Base-by-base conservation (phyloP, 2,888 invertebrate species). In the Dioctria linearis region DNA sequence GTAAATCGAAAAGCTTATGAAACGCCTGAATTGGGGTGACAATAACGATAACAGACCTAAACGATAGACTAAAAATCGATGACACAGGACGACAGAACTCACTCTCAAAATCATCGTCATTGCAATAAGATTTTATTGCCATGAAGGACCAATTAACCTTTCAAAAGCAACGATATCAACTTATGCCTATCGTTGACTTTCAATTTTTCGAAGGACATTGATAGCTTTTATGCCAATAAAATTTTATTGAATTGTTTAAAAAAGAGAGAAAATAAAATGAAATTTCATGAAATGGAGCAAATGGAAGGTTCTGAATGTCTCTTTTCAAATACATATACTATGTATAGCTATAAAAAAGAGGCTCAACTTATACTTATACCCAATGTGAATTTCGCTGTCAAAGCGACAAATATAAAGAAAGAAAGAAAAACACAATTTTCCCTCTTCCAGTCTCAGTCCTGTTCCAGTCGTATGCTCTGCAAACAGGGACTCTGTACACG, bases 131-230 rank as follows among this genome's bases (percentile, higher is more conserved):
- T 66, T 66, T 66, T 66, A 66, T 66, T 5, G 37, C 73, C 73
- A 73, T 73, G 73, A 73, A 73, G 59, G 73, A 57, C 57, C 73
- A 73, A 73, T 73, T 73, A 73, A 73, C 73, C 73, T 73, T 73
- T 73, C 57, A 59, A 51, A 57, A 57, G 73, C 73, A 73, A n/a
- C 73, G 57, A 57, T 73, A 73, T 73, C 73, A 54, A 73, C 57
- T 73, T 73, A 57, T 57, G n/a, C 39, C 25, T 13, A 73, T 73
- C 73, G 59, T 57, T 57, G 73, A 11, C 73, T 73, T 73, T 73
- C 73, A 73, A 73, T 73, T 73, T 73, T 73, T 59, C 73, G 73
- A 13, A 57, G 73, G 59, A 40, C 73, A 73, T 73, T 51, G 73
- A 57, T 57, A 39, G 57, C 42, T 73, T 54, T 73, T 73, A 73